Base-by-base conservation (phyloP, 2,113 vertebrate species). In the Arvicanthis niloticus region DNA sequence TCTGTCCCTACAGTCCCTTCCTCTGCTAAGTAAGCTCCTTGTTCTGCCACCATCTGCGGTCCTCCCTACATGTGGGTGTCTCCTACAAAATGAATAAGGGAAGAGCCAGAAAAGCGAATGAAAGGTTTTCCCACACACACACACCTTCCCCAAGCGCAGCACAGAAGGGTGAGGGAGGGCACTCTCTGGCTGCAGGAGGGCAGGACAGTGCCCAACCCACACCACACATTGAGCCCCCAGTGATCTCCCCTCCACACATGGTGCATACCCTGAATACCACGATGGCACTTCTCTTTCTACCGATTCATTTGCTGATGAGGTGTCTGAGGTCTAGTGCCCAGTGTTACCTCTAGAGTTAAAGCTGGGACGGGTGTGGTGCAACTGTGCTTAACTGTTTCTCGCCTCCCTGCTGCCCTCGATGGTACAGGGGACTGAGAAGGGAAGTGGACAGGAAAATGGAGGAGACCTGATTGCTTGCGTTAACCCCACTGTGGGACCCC, bases 401-500 rank as follows among this genome's bases (percentile, higher is more conserved):
- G 15, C 19, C 10, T 53, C 70, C 67, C 53, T 58, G 56, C 26
- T 53, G 56, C 15, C 26, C 68, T 75, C 21, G 19, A 12, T 15
- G 72, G 72, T 73, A 40, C 65, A 76, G 40, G 37, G 2, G 11
- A 11, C 26, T 3, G 11, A 26, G 87, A 34, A 22, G 19, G 62
- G 16, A 70, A 77, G 11, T 12, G 19, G 8, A 21, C 15, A 40
- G 51, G 76, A 48, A 60, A 5, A 0, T 3, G 34, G 8, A 42
- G 67, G 45, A 3, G 0, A 62, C 48, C 2, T 75, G 31, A 19
- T 19, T 15, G 75, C 56, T 72, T 12, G 4, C 0, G 0, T 6
- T 37, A 7, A 45, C 51, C 19, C 21, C 24, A 4, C 42, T 12
- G n/a, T 67, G 51, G 84, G 48, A 51, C 16, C 70, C 56, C 56